These are phyloP conservation scores for Oopsacas minuta DNA, from an alignment of 37 sponge, comb jelly and placozoan genomes.

Conservation along the genomic window DNA sequence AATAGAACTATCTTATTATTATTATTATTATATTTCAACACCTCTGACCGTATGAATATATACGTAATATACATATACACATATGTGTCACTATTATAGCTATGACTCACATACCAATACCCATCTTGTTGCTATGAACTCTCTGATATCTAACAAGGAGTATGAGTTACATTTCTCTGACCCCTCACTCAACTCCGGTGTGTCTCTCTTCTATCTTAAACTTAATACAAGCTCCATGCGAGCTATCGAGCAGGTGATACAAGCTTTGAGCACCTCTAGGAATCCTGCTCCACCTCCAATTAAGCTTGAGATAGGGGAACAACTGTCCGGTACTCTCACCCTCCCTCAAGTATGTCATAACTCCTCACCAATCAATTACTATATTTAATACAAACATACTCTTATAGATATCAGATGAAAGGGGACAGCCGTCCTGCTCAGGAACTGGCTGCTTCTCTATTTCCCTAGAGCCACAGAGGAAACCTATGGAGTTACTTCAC, in stretches of 20 bases:
- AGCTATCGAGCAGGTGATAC: neutral
- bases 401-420: neutral
- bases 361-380: neutral
- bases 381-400: no score
- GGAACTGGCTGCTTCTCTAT: neutral
- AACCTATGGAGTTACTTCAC: neutral
- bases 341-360: neutral
- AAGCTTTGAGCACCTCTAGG: neutral
- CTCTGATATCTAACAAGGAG: neutral
- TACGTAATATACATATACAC: no score
- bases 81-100: neutral
- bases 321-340: neutral
- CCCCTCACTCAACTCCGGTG: neutral
- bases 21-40: neutral
- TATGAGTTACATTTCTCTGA: conserved; percentile 5
- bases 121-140: neutral
- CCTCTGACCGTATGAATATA: no score
- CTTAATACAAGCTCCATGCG: neutral
- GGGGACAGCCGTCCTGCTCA: neutral
- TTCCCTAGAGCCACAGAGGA: neutral
- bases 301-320: neutral
- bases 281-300: neutral
- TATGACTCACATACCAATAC: neutral
- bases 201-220: neutral
- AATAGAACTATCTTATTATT: neutral